A percentile compares a stretch with the other conserved stretches of the same genome.
phyloP scores from a whole-genome alignment of 2,888 invertebrate genomes.

The Thereva unica region DNA sequence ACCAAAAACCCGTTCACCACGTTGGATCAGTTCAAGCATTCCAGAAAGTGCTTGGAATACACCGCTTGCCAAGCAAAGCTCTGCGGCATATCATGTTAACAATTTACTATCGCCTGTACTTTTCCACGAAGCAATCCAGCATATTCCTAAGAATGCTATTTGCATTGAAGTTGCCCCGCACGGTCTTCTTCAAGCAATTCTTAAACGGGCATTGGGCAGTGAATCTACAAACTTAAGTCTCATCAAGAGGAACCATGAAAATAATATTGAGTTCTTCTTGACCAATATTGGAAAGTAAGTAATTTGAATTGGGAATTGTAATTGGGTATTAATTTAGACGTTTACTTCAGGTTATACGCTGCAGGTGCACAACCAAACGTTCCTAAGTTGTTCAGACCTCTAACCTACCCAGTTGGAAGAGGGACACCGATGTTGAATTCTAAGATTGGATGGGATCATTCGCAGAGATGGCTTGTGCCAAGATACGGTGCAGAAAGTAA shows the following conservation, averaged over 20 bases:
- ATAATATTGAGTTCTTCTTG: constrained; percentile 76
- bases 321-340: constrained; percentile 10
- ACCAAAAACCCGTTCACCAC: constrained; percentile 75
- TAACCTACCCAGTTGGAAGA: constrained; percentile 83
- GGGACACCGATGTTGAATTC: constrained; percentile 91
- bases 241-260: constrained; percentile 77
- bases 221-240: constrained; percentile 81
- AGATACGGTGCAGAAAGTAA: constrained; percentile 66
- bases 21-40: constrained; percentile 94
- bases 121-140: constrained; percentile 84
- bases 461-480: constrained; percentile 83
- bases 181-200: constrained; percentile 89
- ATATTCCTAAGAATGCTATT: constrained; percentile 86
- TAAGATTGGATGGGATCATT: constrained; percentile 91
- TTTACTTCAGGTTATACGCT: constrained; percentile 65
- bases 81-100: constrained; percentile 94
- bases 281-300: constrained; percentile 79
- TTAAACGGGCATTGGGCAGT: constrained; percentile 78
- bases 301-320: neutral
- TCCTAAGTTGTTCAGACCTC: constrained; percentile 73
- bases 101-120: constrained; percentile 92
- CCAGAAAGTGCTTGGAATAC: constrained; percentile 82
- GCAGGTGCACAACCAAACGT: constrained; percentile 80
- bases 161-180: constrained; percentile 95
- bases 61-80: constrained; percentile 76